A percentile compares a stretch with the other conserved stretches of the same genome.
Evolutionary conservation across 2,888 invertebrate species (phyloP).

Genomic region (Acheta domesticus): DNA sequence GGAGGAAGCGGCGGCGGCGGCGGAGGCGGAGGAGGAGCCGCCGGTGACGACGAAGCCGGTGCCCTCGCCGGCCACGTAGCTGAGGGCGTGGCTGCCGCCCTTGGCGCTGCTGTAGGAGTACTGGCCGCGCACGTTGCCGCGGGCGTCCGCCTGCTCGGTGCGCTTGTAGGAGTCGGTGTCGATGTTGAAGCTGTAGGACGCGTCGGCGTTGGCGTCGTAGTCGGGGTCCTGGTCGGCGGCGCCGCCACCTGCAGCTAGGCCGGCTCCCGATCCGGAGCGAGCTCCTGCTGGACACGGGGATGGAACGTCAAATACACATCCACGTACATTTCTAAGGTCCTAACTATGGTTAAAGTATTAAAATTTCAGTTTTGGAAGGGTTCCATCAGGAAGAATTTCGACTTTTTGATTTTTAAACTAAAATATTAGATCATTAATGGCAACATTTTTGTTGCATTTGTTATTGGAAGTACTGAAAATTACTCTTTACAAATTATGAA

Average conservation of each 20-base stretch:
- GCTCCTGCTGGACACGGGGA: neutral
- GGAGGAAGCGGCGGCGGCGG: neutral
- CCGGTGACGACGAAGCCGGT: conserved; percentile 42
- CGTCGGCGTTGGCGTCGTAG: conserved; percentile 40
- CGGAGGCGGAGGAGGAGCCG: conserved; percentile 38
- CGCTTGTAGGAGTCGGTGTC: conserved; percentile 41
- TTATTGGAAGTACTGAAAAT: no score
- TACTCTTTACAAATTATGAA: no score
- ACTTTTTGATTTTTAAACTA: no score
- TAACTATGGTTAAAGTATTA: no score
- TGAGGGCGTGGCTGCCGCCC: conserved; percentile 32
- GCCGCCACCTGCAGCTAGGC: neutral
- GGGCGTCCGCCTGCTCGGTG: conserved; percentile 41
- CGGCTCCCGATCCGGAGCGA: neutral
- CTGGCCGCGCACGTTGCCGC: conserved; percentile 41
- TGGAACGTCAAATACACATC: neutral
- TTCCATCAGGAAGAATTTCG: no score
- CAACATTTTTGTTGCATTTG: no score
- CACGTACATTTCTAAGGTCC: no score
- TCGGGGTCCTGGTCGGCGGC: conserved; percentile 26
- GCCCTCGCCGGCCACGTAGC: conserved; percentile 42
- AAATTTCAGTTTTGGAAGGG: no score
- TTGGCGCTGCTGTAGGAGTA: conserved; percentile 37
- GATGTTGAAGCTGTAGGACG: conserved; percentile 42
- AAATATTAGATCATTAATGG: no score